A percentile compares a stretch with the other conserved stretches of the same genome.
phyloP scores from a whole-genome alignment of 2,797 vertebrate species.

The Streptopelia turtur region DNA sequence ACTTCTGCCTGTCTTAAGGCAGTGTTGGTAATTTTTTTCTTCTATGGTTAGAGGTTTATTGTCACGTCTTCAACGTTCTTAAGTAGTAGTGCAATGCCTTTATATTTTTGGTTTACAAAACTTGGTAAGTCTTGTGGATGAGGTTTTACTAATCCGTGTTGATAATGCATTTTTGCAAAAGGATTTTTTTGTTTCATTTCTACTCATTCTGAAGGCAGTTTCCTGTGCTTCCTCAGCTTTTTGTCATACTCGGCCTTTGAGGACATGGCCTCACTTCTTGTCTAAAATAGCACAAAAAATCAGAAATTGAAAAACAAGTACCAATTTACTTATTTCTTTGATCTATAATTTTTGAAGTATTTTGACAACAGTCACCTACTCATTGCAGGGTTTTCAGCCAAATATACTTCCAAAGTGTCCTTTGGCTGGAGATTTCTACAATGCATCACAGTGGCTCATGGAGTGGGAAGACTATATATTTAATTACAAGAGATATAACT shows the following conservation, averaged over 20 bases:
- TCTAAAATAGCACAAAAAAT: not conserved
- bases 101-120: not conserved
- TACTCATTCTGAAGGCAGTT: not conserved
- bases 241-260: not conserved
- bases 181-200: not conserved
- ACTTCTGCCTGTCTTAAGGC: not conserved
- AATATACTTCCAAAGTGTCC: not conserved
- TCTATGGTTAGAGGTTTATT: not conserved
- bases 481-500: not conserved
- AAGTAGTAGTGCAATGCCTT: not conserved
- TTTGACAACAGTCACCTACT: not conserved
- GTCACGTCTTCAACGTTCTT: not conserved
- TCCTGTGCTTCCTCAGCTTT: not conserved
- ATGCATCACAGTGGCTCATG: not conserved
- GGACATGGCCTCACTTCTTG: not conserved
- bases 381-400: not conserved
- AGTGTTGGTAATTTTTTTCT: not conserved
- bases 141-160: not conserved
- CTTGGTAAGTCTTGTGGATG: not conserved
- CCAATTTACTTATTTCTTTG: not conserved
- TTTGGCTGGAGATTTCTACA: not conserved
- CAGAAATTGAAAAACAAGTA: not conserved
- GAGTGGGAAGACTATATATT: not conserved
- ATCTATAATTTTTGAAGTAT: not conserved
- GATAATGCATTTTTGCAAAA: accelerated